Base-by-base conservation (phyloP, 2,888 invertebrate genomes). In the Hydraecia micacea region DNA sequence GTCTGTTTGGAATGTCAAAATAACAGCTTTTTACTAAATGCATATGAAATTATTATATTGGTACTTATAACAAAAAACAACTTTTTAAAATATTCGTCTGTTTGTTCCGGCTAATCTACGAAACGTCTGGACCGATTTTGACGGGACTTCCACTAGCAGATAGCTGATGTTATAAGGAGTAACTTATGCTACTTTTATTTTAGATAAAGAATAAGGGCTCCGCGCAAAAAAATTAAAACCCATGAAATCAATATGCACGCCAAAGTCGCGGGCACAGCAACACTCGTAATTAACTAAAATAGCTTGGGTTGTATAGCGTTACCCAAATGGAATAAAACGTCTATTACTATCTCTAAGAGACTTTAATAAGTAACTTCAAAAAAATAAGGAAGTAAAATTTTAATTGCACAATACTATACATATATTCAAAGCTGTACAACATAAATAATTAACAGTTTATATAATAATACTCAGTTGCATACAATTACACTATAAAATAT, bases 321-420 rank as follows among this genome's bases (percentile, higher is more conserved):
- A 25, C 49, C 49, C n/a, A 28, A 55, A 65, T 9, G 36, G n/a
- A 91, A 89, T 90, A 88, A 91, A 91, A 91, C 86, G 65, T 32
- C 72, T 42, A 25, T 70, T 58, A 68, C 62, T 71, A 82, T 79
- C 78, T 86, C 85, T 89, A 91, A 80, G 91, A 91, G 86, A 91
- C 91, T 93, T 92, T 91, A 91, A 81, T 90, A 88, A 69, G 60
- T 81, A 86, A 89, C 85, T 83, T 88, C 81, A 87, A 87, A 86
- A 87, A 80, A 75, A 81, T 73, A 85, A 91, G 85, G 84, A 91
- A 91, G 89, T 90, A 87, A 89, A 90, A 85, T 88, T 89, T 84
- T 76, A 87, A 92, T 91, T 90, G 86, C 89, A 91, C 90, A 91
- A 91, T 87, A 90, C 87, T 87, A 89, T 84, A 88, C 81, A 89